Evolutionary conservation across 2,797 vertebrate species (phyloP).

Genomic region (Crypturellus tataupa): DNA sequence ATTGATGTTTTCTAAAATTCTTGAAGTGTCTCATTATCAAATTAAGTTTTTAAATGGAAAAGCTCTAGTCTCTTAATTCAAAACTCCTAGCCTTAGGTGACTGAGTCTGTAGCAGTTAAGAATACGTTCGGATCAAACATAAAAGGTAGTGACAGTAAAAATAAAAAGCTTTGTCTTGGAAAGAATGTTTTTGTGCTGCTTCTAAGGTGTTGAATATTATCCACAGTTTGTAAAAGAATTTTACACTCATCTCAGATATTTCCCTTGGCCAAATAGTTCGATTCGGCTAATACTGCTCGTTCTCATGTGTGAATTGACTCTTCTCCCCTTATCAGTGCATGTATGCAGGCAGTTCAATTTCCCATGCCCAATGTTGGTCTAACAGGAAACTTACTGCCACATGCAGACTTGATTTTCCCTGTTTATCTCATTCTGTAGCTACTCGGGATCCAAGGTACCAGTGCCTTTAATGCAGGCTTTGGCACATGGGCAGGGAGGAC

Average conservation of each 20-base stretch:
- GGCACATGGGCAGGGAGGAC: not conserved
- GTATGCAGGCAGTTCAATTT: not conserved
- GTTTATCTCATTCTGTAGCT: not conserved
- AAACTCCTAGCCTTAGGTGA: not conserved
- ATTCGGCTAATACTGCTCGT: not conserved
- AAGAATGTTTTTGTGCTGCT: not conserved
- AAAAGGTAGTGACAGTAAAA: not conserved
- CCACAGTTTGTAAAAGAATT: not conserved
- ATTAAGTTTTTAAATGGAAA: not conserved
- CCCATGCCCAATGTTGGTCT: not conserved
- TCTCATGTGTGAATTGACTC: not conserved
- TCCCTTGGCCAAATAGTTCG: not conserved
- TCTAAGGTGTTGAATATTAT: not conserved
- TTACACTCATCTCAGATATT: not conserved
- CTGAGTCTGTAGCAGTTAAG: not conserved
- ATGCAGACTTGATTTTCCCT: not conserved
- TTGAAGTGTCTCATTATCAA: not conserved
- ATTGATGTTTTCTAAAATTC: not conserved
- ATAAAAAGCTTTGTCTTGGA: not conserved
- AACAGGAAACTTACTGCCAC: not conserved
- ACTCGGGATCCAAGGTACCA: not conserved
- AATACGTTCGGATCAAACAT: not conserved
- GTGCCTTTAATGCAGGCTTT: not conserved
- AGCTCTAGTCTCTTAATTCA: not conserved
- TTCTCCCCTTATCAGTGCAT: not conserved